Conservation (phyloP, 2,113 vertebrate species). For the Hypomesus transpacificus region DNA sequence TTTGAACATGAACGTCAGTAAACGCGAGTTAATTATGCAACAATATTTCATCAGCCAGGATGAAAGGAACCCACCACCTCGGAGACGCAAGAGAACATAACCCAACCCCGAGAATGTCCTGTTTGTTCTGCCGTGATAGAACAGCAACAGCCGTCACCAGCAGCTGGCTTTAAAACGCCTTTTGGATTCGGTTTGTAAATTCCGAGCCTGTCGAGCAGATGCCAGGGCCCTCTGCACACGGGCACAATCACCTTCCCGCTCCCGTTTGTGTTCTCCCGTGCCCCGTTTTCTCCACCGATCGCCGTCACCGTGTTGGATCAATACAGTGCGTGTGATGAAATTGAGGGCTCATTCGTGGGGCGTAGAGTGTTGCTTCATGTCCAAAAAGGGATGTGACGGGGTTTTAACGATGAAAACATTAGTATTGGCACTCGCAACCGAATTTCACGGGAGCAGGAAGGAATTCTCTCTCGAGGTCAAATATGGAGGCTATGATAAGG, state of each 20-base stretch:
- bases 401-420: not conserved
- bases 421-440: not conserved
- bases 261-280: not conserved
- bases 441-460: not conserved
- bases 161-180: constrained; percentile 60
- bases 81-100: constrained; percentile 26
- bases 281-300: not conserved
- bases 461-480: not conserved
- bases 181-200: constrained; percentile 56
- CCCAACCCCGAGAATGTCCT: constrained; percentile 14
- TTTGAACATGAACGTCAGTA: not conserved
- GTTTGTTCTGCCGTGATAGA: constrained; percentile 32
- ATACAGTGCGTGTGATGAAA: constrained; percentile 9
- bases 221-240: constrained; percentile 50
- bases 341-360: constrained; percentile 18
- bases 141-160: constrained; percentile 41
- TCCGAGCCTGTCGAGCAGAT: constrained; percentile 54
- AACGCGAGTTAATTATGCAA: constrained; percentile 22
- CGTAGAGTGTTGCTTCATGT: constrained; percentile 2
- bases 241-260: constrained; percentile 16
- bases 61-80: constrained; percentile 46
- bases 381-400: not conserved
- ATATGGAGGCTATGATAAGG: not conserved
- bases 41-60: constrained; percentile 39
- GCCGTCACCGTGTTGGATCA: not conserved